Evolutionary conservation across 2,888 invertebrate species (phyloP).

Genomic region (Mimas tiliae): DNA sequence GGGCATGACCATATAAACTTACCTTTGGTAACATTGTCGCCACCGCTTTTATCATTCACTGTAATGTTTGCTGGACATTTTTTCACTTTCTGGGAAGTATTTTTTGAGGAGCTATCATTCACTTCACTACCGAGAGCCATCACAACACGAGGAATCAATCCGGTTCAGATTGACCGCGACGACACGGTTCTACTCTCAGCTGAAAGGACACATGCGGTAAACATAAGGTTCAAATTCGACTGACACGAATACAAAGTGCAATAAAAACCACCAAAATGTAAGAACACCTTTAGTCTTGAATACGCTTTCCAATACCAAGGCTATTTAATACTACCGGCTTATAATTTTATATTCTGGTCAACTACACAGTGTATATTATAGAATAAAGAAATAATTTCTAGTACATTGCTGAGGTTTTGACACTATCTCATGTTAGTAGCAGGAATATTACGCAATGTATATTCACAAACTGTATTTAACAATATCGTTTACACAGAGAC

Average conservation of each 20-base stretch:
- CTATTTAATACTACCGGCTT: conserved; percentile 38
- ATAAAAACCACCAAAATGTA: conserved; percentile 43
- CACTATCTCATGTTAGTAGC: background rate
- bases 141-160: conserved; percentile 84
- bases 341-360: conserved; percentile 25
- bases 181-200: conserved; percentile 80
- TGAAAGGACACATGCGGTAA: conserved; percentile 82
- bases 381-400: background rate
- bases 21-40: conserved; percentile 78
- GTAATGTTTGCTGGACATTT: conserved; percentile 73
- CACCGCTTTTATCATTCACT: conserved; percentile 72
- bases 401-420: background rate
- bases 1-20: conserved; percentile 74
- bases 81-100: conserved; percentile 80
- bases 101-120: conserved; percentile 81
- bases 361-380: too few relatives aligned
- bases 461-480: background rate
- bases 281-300: conserved; percentile 33
- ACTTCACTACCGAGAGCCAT: conserved; percentile 85
- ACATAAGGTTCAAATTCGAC: conserved; percentile 79
- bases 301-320: conserved; percentile 27
- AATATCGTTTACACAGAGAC: background rate
- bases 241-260: conserved; percentile 50
- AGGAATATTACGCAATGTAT: background rate
- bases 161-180: conserved; percentile 79